A percentile compares a stretch with the other conserved stretches of the same genome.
Evolutionary conservation across 1,140 invertebrate species (phyloP).

Genomic region (Lethrus apterus): DNA sequence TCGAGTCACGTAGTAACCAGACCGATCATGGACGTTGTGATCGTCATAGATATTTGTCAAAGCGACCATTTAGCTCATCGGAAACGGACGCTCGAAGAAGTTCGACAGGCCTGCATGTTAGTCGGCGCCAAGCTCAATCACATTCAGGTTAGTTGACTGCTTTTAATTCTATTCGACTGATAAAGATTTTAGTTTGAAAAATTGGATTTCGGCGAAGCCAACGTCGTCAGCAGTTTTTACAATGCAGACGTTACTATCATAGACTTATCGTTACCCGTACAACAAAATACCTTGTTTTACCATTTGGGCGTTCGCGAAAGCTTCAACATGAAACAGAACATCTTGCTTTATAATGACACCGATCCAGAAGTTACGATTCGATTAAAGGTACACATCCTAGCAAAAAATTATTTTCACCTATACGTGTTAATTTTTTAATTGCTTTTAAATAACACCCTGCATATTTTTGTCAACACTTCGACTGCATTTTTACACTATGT

Average conservation of each 20-base stretch:
- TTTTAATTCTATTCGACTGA: not conserved
- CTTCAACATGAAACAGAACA: conserved; percentile 98
- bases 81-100: conserved; percentile 75
- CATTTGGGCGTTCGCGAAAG: conserved; percentile 96
- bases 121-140: conserved; percentile 76
- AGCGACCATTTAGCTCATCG: conserved; percentile 66
- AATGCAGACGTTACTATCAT: conserved; percentile 97
- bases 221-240: conserved; percentile 81
- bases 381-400: conserved; percentile 65
- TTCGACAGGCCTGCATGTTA: conserved; percentile 68
- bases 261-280: conserved; percentile 83
- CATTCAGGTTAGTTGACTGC: conserved; percentile 58
- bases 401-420: too few species aligned
- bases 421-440: too few species aligned
- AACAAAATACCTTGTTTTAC: conserved; percentile 90
- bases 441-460: not conserved
- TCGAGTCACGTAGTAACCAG: conserved; percentile 34
- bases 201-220: conserved; percentile 78
- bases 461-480: too few species aligned
- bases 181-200: conserved; percentile 67
- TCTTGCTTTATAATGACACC: conserved; percentile 86
- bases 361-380: conserved; percentile 78
- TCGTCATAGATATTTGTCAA: conserved; percentile 73
- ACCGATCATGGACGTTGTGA: conserved; percentile 82
- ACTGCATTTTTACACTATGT: too few species aligned